phyloP scores from a whole-genome alignment of 2,888 invertebrate genomes.

The Drosophila greeni region DNA sequence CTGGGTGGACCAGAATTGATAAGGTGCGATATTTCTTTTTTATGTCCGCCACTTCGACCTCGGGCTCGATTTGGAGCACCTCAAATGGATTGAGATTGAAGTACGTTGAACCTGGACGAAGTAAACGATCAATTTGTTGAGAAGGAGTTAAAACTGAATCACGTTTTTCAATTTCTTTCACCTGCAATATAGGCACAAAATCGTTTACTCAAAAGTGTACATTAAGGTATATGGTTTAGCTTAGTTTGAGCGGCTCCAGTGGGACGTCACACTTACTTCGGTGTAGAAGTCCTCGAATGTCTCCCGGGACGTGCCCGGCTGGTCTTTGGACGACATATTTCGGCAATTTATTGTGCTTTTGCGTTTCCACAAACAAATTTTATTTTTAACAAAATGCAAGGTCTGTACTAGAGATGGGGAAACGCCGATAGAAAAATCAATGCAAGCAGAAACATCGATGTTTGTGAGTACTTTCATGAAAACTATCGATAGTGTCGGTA shows the following conservation, averaged over 20 bases:
- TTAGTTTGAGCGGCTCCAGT: slow-evolving; percentile 30
- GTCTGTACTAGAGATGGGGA: slow-evolving; percentile 4
- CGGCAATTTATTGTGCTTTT: slow-evolving; percentile 13
- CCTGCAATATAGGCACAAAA: slow-evolving; percentile 82
- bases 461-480: no score
- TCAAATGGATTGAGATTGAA: slow-evolving; percentile 98
- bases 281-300: slow-evolving; percentile 90
- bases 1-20: slow-evolving; percentile 99
- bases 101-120: slow-evolving; percentile 98
- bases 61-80: slow-evolving; percentile 93
- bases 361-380: slow-evolving; percentile 17
- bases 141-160: slow-evolving; percentile 97
- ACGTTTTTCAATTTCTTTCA: slow-evolving; percentile 98
- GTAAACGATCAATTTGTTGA: slow-evolving; percentile 97
- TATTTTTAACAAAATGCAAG: slow-evolving; percentile 10
- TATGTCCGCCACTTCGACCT: slow-evolving; percentile 91
- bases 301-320: slow-evolving; percentile 80
- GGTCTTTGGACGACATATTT: slow-evolving; percentile 67
- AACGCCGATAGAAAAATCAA: not conserved
- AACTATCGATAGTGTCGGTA: no score
- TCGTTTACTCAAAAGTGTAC: slow-evolving; percentile 58
- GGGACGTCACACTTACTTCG: slow-evolving; percentile 82
- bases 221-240: slow-evolving; percentile 30
- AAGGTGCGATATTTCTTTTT: slow-evolving; percentile 97
- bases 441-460: no score